Conservation (phyloP, 2,113 vertebrate genomes). For the Lichenostomus cassidix region DNA sequence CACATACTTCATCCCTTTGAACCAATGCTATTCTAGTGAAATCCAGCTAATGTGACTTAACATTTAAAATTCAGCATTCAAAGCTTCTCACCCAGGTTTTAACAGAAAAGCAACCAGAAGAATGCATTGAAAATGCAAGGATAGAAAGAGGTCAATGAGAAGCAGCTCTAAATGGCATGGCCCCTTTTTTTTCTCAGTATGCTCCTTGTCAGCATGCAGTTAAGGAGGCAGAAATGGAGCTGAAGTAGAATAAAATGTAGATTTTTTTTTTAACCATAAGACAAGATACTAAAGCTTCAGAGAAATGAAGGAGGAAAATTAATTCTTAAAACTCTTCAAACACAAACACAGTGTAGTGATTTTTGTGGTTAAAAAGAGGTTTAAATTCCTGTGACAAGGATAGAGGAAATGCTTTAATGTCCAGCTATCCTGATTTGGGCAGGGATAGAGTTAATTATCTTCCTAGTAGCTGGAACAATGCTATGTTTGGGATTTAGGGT, state of each 20-base stretch:
- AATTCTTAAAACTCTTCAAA: neutral
- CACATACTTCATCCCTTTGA: neutral
- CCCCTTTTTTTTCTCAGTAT: neutral
- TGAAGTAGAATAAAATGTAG: conserved; percentile 13
- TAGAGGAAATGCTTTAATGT: neutral
- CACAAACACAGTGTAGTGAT: neutral
- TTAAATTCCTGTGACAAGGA: neutral
- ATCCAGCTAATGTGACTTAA: neutral
- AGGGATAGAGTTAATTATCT: neutral
- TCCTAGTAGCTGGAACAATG: neutral
- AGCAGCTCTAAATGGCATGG: neutral
- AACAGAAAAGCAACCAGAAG: conserved; percentile 9
- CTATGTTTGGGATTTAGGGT: neutral
- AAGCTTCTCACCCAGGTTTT: neutral
- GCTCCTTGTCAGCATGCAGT: neutral
- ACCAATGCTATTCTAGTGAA: neutral
- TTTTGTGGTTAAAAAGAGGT: neutral
- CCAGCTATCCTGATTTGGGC: neutral
- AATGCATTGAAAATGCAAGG: neutral
- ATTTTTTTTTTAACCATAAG: neutral
- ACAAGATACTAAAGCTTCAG: neutral
- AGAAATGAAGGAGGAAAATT: neutral
- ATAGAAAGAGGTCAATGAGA: conserved; percentile 32
- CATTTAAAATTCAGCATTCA: neutral
- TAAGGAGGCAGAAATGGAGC: neutral